These are phyloP conservation scores for Drosophila seguyi DNA, from an alignment of 1,140 invertebrate species.

Conservation along the genomic window DNA sequence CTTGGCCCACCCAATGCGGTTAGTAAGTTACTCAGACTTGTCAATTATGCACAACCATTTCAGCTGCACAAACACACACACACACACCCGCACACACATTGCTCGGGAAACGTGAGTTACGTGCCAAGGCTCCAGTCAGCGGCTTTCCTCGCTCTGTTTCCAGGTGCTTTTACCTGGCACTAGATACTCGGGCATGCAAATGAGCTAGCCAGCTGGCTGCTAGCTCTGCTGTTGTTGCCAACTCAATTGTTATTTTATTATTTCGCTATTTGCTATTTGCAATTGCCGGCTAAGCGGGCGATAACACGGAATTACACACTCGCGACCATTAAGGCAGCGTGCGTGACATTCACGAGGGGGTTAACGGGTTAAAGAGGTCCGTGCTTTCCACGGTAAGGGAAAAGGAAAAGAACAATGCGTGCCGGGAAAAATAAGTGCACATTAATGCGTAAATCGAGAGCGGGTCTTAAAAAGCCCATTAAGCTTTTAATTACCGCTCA, in stretches of 20 bases:
- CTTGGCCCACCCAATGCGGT: neutral
- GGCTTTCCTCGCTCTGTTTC: constrained; percentile 47
- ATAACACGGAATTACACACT: constrained; percentile 49
- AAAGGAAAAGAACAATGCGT: constrained; percentile 12
- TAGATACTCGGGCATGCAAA: constrained; percentile 20
- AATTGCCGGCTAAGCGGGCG: constrained; percentile 56
- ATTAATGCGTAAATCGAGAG: constrained; percentile 12
- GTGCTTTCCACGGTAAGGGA: neutral
- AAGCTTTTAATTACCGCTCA: constrained; percentile 37
- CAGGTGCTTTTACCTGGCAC: constrained; percentile 39
- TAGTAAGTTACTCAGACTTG: constrained; percentile 2
- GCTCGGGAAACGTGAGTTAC: constrained; percentile 57
- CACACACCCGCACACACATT: neutral
- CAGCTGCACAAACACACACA: constrained; percentile 50
- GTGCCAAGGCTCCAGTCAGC: constrained; percentile 56
- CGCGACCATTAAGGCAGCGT: constrained; percentile 33
- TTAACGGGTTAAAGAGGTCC: neutral
- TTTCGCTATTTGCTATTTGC: constrained; percentile 26
- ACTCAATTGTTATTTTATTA: constrained; percentile 35
- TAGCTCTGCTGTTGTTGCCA: constrained; percentile 36
- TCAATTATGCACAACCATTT: constrained; percentile 31
- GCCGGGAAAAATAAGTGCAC: constrained; percentile 15
- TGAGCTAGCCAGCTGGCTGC: constrained; percentile 11
- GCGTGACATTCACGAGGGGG: constrained; percentile 24
- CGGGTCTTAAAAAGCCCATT: constrained; percentile 9